These are phyloP conservation scores for Leptinotarsa defecta DNA, from an alignment of 1,140 invertebrate genomes.

Conservation along the genomic window DNA sequence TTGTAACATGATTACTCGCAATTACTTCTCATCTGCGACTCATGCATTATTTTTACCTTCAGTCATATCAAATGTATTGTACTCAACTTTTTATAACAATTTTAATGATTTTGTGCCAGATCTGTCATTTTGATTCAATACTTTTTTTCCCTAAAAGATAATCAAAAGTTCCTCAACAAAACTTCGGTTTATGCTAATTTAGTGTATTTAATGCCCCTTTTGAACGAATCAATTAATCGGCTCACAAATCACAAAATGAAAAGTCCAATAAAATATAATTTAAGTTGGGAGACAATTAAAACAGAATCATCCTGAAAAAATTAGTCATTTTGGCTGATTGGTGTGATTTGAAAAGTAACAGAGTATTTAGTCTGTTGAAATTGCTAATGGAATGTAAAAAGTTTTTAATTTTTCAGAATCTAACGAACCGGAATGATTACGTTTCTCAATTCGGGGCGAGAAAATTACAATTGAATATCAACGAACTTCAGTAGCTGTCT, in stretches of 20 bases:
- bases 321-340: constrained; percentile 17
- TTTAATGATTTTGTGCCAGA: too few species aligned
- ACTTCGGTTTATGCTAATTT: neutral
- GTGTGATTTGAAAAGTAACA: constrained; percentile 14
- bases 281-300: constrained; percentile 18
- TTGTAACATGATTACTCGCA: too few species aligned
- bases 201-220: neutral
- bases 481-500: neutral
- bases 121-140: too few species aligned
- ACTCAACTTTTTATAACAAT: too few species aligned
- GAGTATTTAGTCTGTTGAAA: constrained; percentile 29
- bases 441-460: constrained; percentile 18
- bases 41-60: too few species aligned
- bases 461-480: constrained; percentile 23
- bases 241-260: neutral
- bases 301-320: constrained; percentile 23
- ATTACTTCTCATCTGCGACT: too few species aligned
- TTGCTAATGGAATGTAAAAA: constrained; percentile 29
- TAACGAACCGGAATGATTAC: constrained; percentile 26
- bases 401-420: constrained; percentile 19
- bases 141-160: too few species aligned
- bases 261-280: constrained; percentile 19
- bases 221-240: neutral
- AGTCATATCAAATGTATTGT: too few species aligned
- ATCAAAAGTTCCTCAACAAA: neutral